A percentile compares a stretch with the other conserved stretches of the same genome.
phyloP scores from a whole-genome alignment of 64 coral and sea anemone species.

The Stichodactyla helianthus region DNA sequence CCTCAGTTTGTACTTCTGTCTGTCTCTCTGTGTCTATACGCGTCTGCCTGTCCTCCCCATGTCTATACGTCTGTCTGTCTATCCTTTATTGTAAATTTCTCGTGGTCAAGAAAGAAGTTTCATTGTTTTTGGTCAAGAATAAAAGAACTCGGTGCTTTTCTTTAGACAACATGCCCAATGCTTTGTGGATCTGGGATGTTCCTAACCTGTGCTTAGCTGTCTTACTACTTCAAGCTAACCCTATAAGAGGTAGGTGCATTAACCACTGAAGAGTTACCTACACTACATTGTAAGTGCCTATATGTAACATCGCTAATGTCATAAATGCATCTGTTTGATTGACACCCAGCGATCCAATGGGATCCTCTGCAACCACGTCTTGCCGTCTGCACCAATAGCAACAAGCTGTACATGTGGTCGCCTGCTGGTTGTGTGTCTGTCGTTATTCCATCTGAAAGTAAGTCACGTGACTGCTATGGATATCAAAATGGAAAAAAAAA shows the following conservation, averaged over 20 bases:
- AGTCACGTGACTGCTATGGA: not conserved
- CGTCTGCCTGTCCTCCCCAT: no score
- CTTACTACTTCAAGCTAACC: conserved; percentile 60
- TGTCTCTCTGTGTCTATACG: no score
- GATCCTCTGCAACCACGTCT: conserved; percentile 82
- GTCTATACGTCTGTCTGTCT: no score
- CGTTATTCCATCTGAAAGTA: conserved; percentile 87
- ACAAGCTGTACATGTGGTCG: conserved; percentile 95
- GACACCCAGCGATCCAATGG: conserved; percentile 67
- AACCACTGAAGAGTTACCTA: not conserved
- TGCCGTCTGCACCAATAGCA: conserved; percentile 78
- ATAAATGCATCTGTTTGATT: not conserved
- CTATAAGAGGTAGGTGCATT: conserved; percentile 65
- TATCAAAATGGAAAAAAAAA: no score
- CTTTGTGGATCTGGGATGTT: conserved; percentile 95
- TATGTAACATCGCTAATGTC: not conserved
- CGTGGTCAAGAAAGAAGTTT: no score
- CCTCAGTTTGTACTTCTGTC: no score
- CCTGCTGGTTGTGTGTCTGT: conserved; percentile 94
- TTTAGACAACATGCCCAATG: conserved; percentile 94
- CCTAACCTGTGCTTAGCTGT: conserved; percentile 68
- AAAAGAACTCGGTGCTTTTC: not conserved
- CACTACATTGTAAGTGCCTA: not conserved
- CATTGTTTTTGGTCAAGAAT: not conserved
- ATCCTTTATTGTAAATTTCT: no score